Evolutionary conservation across 2,888 invertebrate genomes (phyloP).

Genomic region (Lapara coniferarum): DNA sequence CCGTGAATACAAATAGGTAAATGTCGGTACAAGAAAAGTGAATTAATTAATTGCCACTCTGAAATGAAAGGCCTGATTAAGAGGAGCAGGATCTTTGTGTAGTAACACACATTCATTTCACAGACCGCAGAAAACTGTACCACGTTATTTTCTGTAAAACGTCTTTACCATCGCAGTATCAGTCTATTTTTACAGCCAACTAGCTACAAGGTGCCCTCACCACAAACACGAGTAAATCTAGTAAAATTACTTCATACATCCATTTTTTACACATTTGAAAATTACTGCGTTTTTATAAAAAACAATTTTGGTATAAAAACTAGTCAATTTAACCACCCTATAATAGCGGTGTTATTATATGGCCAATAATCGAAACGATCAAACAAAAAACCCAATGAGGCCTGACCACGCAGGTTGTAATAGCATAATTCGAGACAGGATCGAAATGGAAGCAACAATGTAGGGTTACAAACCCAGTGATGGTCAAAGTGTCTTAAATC

Average conservation of each 20-base stretch:
- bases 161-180: too few species aligned
- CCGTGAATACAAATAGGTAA: too few species aligned
- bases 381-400: slow-evolving; percentile 69
- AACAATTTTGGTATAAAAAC: slow-evolving; percentile 39
- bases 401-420: slow-evolving; percentile 68
- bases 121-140: too few species aligned
- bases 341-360: slow-evolving; percentile 39
- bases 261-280: slow-evolving; percentile 20
- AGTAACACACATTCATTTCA: too few species aligned
- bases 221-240: not conserved
- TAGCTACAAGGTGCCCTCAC: not conserved
- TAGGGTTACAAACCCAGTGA: not conserved
- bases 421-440: slow-evolving; percentile 62
- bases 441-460: not conserved
- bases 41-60: too few species aligned
- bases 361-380: slow-evolving; percentile 47
- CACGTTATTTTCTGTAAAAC: too few species aligned
- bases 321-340: slow-evolving; percentile 38
- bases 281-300: slow-evolving; percentile 22
- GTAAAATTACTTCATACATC: not conserved
- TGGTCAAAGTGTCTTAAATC: too few species aligned
- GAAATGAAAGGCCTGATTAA: too few species aligned
- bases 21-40: too few species aligned
- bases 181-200: too few species aligned
- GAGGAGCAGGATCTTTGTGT: too few species aligned